Conservation (phyloP, 1,140 invertebrate species). For the Macrotrachela quadricornifera region DNA sequence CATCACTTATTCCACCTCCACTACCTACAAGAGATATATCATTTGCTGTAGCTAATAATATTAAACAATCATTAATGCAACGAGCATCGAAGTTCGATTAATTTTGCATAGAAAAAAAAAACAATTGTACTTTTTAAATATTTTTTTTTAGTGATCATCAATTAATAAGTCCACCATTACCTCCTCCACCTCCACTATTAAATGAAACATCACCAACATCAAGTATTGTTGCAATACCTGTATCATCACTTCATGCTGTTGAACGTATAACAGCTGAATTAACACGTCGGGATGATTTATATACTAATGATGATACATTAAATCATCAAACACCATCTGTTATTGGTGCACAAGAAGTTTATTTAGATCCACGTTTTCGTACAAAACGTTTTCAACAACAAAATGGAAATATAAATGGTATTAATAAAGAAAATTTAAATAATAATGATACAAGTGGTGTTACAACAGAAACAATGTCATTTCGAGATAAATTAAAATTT, state of each 20-base stretch:
- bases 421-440: too few species aligned
- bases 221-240: too few species aligned
- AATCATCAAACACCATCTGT: constrained; percentile 7
- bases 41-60: not conserved
- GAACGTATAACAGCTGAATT: not conserved
- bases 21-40: not conserved
- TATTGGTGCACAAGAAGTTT: constrained; percentile 32
- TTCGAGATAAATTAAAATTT: too few species aligned
- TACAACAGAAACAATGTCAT: too few species aligned
- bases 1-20: not conserved
- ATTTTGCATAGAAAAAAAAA: not conserved
- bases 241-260: too few species aligned
- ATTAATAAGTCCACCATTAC: not conserved
- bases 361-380: constrained; percentile 27
- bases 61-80: constrained; percentile 2
- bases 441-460: too few species aligned
- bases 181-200: not conserved
- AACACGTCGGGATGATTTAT: constrained; percentile 6
- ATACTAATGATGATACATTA: constrained; percentile 1
- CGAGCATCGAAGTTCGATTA: not conserved
- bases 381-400: too few species aligned
- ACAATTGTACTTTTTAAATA: not conserved
- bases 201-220: not conserved
- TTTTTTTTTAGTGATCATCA: not conserved
- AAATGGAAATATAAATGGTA: too few species aligned